Conservation (phyloP, 2,113 vertebrate genomes). For the Mohoua ochrocephala region DNA sequence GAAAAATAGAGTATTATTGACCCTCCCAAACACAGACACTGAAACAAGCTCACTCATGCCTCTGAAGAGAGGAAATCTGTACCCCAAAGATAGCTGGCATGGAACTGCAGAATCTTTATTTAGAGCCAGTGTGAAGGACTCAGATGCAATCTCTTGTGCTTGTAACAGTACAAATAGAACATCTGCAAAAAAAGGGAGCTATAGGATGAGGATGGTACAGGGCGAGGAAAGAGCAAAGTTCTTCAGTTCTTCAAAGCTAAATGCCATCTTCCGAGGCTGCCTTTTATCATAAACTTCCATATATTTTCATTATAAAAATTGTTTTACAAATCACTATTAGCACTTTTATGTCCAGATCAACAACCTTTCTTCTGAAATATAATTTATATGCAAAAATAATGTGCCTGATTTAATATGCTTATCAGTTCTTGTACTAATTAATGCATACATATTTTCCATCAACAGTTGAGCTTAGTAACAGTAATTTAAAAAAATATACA, state of each 20-base stretch:
- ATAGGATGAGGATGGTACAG: background rate
- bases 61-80: background rate
- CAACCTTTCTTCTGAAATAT: conserved; percentile 11
- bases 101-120: background rate
- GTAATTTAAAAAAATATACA: conserved; percentile 32
- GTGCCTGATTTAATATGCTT: conserved; percentile 40
- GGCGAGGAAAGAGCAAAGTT: background rate
- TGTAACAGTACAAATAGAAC: background rate
- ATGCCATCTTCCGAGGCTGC: background rate
- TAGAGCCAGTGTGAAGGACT: background rate
- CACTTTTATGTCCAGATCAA: background rate
- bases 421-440: conserved; percentile 54
- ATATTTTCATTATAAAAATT: background rate
- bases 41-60: background rate
- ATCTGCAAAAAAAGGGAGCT: background rate
- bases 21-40: background rate
- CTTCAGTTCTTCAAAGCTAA: background rate
- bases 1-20: background rate
- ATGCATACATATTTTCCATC: conserved; percentile 40
- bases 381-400: conserved; percentile 57
- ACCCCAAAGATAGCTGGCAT: background rate
- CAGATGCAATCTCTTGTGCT: background rate
- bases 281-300: background rate
- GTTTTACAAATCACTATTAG: background rate
- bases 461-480: conserved; percentile 50